Conservation (phyloP, 1,140 invertebrate species). For the Drosophila quadrilineata region DNA sequence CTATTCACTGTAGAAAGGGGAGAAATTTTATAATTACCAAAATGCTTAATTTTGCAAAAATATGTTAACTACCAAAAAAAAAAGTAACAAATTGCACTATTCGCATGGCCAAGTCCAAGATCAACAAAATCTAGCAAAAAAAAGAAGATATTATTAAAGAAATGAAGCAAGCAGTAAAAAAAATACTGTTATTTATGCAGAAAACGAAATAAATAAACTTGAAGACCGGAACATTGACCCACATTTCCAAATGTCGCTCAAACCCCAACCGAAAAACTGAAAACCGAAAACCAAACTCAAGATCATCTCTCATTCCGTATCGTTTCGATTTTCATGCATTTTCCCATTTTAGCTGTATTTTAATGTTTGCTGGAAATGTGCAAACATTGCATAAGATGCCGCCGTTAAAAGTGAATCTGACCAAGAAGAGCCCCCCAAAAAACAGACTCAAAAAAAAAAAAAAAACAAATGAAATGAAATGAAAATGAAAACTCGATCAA, state of each 20-base stretch:
- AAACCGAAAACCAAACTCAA: no score
- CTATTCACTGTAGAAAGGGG: background rate
- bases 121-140: conserved; percentile 51
- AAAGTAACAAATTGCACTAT: conserved; percentile 47
- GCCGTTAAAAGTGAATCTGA: conserved; percentile 64
- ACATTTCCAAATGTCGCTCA: conserved; percentile 37
- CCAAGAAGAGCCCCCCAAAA: conserved; percentile 2
- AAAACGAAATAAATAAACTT: conserved; percentile 45
- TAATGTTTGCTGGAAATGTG: conserved; percentile 29
- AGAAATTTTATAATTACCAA: no score
- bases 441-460: no score
- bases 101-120: conserved; percentile 78
- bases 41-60: background rate
- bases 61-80: conserved; percentile 20
- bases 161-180: background rate
- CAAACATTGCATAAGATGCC: conserved; percentile 70
- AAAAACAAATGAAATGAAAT: no score
- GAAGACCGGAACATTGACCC: conserved; percentile 63
- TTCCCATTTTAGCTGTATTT: background rate
- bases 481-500: conserved; percentile 40
- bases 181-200: conserved; percentile 69
- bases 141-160: background rate
- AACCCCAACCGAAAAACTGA: no score
- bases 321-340: background rate
- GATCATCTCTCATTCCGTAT: conserved; percentile 22